phyloP scores from a whole-genome alignment of 2,797 vertebrate species.

The Siniperca undulata region DNA sequence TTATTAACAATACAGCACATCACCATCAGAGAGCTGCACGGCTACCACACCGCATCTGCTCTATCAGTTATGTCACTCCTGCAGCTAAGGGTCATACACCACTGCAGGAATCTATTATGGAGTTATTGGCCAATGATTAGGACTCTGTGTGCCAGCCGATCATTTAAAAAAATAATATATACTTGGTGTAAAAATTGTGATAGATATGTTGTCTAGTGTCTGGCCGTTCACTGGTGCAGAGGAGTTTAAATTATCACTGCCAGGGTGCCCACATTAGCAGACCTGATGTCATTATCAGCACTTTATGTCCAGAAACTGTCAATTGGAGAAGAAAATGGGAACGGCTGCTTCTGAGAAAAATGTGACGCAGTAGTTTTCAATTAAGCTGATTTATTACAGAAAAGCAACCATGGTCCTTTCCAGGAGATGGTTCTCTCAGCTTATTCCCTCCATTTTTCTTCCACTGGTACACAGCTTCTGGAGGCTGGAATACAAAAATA shows the following conservation, averaged over 20 bases:
- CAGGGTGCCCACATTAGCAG: constrained; percentile 33
- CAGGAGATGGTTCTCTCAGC: neutral
- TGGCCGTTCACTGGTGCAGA: neutral
- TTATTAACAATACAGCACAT: neutral
- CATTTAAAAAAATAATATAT: neutral
- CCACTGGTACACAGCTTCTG: constrained; percentile 23
- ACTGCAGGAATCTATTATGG: constrained; percentile 2
- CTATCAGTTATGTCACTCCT: constrained; percentile 5
- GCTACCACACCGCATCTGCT: neutral
- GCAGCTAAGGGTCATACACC: neutral
- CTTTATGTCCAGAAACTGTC: constrained; percentile 56
- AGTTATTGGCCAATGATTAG: neutral
- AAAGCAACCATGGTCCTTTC: constrained; percentile 10
- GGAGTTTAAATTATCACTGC: constrained; percentile 7
- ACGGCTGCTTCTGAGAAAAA: constrained; percentile 2
- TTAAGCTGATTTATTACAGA: constrained; percentile 56
- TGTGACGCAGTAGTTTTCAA: constrained; percentile 45
- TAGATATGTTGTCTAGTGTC: neutral
- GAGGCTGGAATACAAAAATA: constrained; percentile 19
- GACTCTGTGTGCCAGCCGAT: neutral
- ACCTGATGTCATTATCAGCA: constrained; percentile 50
- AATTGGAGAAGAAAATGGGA: constrained; percentile 15
- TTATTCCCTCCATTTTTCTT: constrained; percentile 24
- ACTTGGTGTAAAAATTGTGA: neutral
- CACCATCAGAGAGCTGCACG: neutral